Conservation (phyloP, 2,888 invertebrate species). For the Limnephilus marmoratus region DNA sequence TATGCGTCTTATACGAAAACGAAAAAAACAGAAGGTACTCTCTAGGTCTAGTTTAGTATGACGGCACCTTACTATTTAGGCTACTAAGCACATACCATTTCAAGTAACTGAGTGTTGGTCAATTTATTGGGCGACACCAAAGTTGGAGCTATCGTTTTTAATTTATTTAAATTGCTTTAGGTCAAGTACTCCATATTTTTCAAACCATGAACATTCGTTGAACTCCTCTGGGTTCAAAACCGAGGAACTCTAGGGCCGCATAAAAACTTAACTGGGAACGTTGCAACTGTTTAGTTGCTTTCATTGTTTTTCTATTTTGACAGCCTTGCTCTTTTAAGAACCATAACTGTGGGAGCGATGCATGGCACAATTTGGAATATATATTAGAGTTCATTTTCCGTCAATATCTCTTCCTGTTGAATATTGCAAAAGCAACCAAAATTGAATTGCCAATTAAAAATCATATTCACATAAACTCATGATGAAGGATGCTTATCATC, state of each 20-base stretch:
- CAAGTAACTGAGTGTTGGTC: too few relatives aligned
- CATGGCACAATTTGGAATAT: too few relatives aligned
- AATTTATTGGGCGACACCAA: too few relatives aligned
- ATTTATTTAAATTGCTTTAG: neutral
- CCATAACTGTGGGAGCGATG: too few relatives aligned
- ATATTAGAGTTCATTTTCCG: neutral
- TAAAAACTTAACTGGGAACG: neutral
- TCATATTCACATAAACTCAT: neutral
- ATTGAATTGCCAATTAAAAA: neutral
- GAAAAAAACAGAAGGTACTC: too few relatives aligned
- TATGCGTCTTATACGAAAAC: too few relatives aligned
- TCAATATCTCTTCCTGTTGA: neutral
- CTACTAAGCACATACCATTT: too few relatives aligned
- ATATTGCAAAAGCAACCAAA: neutral
- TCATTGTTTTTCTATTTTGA: too few relatives aligned
- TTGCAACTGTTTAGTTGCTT: neutral
- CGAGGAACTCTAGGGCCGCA: neutral
- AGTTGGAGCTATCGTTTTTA: neutral
- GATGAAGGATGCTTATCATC: neutral
- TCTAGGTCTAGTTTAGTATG: too few relatives aligned
- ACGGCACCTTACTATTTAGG: too few relatives aligned
- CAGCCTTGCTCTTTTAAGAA: too few relatives aligned
- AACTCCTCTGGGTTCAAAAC: neutral
- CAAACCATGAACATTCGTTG: neutral
- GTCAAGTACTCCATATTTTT: neutral